These are phyloP conservation scores for Pagrus major DNA, from an alignment of 2,113 vertebrate genomes.

Conservation along the genomic window DNA sequence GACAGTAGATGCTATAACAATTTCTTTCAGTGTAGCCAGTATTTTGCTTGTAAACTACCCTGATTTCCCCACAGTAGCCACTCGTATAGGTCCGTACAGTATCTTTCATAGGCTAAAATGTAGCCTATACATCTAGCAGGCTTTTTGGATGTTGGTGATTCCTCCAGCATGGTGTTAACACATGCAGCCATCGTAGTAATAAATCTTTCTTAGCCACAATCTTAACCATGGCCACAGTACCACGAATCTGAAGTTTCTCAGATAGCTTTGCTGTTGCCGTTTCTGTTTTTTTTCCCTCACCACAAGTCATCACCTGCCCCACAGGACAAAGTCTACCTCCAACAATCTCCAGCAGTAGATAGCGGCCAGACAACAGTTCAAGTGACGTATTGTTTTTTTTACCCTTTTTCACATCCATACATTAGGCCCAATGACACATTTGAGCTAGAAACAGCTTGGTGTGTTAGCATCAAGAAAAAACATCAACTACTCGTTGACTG, in stretches of 20 bases:
- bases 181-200: not conserved
- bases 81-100: not conserved
- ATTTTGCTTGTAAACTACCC: not conserved
- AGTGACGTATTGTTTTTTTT: not conserved
- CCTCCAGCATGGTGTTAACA: conserved; percentile 47
- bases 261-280: not conserved
- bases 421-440: not conserved
- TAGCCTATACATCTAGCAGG: not conserved
- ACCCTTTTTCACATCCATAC: not conserved
- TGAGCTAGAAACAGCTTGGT: not conserved
- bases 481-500: conserved; percentile 1
- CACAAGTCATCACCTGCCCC: conserved; percentile 30
- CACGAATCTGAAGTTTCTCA: not conserved
- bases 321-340: conserved; percentile 74
- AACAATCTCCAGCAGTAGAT: conserved; percentile 46
- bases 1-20: not conserved
- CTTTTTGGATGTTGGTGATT: not conserved
- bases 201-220: not conserved
- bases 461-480: not conserved
- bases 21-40: not conserved
- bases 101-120: not conserved
- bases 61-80: not conserved
- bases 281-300: not conserved
- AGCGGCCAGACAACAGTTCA: conserved; percentile 48
- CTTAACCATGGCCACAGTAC: not conserved